A percentile compares a stretch with the other conserved stretches of the same genome.
Evolutionary conservation across 1,140 invertebrate genomes (phyloP).

Genomic region (Sycobia sp.): DNA sequence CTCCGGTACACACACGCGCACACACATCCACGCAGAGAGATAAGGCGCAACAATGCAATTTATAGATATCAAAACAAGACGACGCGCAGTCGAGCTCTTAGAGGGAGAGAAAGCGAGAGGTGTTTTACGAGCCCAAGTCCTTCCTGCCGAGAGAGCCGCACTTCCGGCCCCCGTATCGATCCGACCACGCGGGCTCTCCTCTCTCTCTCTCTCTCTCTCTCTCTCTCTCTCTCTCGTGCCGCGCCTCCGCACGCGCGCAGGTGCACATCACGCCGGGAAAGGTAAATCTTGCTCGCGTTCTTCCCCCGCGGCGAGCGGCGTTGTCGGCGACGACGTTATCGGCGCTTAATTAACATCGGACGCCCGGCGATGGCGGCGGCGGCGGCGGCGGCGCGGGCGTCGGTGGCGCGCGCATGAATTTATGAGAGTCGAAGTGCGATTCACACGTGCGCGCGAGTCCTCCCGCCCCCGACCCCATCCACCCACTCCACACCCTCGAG

Average conservation of each 20-base stretch:
- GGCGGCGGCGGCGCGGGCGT: neutral
- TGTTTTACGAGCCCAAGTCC: no score
- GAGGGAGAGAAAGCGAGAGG: no score
- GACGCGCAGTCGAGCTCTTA: neutral
- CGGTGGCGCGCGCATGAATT: slow-evolving; percentile 30
- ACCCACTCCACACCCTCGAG: no score
- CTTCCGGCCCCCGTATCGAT: no score
- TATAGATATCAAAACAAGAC: slow-evolving; percentile 22
- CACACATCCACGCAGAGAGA: no score
- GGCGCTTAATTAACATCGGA: slow-evolving; percentile 39
- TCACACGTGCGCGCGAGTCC: slow-evolving; percentile 39
- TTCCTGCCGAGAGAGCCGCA: no score
- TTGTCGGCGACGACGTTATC: slow-evolving; percentile 28
- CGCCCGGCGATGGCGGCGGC: no score
- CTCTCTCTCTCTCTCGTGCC: no score
- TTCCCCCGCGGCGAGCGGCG: neutral
- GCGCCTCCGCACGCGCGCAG: neutral
- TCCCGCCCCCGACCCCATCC: neutral
- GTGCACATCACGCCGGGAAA: slow-evolving; percentile 31
- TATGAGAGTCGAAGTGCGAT: slow-evolving; percentile 39
- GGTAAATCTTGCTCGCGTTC: slow-evolving; percentile 30
- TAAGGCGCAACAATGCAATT: slow-evolving; percentile 29
- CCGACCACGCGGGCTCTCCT: no score
- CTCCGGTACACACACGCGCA: no score
- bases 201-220: no score